These are phyloP conservation scores for Zaprionus nigranus DNA, from an alignment of 1,140 invertebrate species.

Conservation along the genomic window DNA sequence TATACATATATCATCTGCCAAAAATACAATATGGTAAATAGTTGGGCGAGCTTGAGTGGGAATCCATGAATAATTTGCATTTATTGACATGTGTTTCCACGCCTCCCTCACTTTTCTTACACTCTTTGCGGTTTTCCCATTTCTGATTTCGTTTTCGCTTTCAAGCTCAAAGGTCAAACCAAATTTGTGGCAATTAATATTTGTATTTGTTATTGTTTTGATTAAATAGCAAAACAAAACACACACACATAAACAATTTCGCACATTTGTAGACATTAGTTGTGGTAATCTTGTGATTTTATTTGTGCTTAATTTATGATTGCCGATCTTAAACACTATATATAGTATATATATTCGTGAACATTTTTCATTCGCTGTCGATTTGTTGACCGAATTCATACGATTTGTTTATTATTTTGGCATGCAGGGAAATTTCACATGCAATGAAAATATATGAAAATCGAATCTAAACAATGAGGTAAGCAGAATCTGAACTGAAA, in stretches of 20 bases:
- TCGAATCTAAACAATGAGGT: slow-evolving; percentile 18
- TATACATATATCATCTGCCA: neutral
- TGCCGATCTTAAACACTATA: neutral
- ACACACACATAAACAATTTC: neutral
- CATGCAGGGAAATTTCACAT: neutral
- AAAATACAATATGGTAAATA: neutral
- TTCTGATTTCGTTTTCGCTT: neutral
- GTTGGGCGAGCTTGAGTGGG: neutral
- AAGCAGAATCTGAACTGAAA: neutral
- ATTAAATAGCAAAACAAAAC: neutral
- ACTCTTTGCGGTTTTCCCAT: neutral
- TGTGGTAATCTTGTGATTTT: neutral
- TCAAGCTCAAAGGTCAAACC: slow-evolving; percentile 18
- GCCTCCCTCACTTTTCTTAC: neutral
- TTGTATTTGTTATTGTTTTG: neutral
- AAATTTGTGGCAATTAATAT: neutral
- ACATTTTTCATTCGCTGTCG: neutral
- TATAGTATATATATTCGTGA: neutral
- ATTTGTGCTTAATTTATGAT: slow-evolving; percentile 1
- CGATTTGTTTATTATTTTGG: slow-evolving; percentile 45
- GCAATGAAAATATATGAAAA: slow-evolving; percentile 7
- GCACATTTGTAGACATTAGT: neutral
- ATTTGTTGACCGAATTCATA: slow-evolving; percentile 27
- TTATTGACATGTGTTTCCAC: neutral
- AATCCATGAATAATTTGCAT: slow-evolving; percentile 14